A percentile compares a stretch with the other conserved stretches of the same genome.
Evolutionary conservation across 2,113 vertebrate species (phyloP).

Genomic region (Barbus barbus): DNA sequence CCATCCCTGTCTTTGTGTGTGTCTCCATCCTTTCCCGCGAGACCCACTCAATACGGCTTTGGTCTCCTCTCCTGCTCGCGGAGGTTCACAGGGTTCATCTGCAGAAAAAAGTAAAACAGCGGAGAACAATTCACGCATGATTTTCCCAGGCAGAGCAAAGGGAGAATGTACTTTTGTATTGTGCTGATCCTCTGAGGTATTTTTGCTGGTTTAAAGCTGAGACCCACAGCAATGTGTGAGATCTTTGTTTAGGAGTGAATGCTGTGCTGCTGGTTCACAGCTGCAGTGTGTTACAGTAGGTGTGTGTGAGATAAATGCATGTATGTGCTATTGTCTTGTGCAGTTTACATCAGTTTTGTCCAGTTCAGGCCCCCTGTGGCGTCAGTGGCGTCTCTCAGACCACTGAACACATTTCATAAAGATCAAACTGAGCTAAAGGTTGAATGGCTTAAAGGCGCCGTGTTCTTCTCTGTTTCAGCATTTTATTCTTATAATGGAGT

Average conservation of each 20-base stretch:
- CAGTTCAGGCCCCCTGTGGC: neutral
- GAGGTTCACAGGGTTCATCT: conserved; percentile 22
- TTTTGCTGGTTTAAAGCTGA: conserved; percentile 47
- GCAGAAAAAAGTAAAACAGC: conserved; percentile 28
- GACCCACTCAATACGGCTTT: conserved; percentile 21
- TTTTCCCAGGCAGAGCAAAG: conserved; percentile 47
- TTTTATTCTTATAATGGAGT: neutral
- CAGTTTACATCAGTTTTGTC: neutral
- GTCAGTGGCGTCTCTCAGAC: too few relatives aligned
- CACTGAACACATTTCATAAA: too few relatives aligned
- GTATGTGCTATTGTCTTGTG: too few relatives aligned
- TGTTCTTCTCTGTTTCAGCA: too few relatives aligned
- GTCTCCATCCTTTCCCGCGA: neutral
- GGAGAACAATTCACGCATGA: conserved; percentile 55
- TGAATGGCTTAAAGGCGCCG: neutral
- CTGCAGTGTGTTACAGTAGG: neutral
- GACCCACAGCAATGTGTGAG: neutral
- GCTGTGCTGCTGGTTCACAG: neutral
- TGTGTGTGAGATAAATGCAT: neutral
- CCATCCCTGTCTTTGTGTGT: conserved; percentile 10
- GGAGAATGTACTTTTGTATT: conserved; percentile 59
- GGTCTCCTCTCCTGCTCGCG: conserved; percentile 15
- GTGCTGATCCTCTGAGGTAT: conserved; percentile 59
- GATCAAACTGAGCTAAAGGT: neutral
- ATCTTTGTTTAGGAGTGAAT: conserved; percentile 8